These are phyloP conservation scores for Drosophila lini DNA, from an alignment of 1,140 invertebrate species.

Conservation along the genomic window DNA sequence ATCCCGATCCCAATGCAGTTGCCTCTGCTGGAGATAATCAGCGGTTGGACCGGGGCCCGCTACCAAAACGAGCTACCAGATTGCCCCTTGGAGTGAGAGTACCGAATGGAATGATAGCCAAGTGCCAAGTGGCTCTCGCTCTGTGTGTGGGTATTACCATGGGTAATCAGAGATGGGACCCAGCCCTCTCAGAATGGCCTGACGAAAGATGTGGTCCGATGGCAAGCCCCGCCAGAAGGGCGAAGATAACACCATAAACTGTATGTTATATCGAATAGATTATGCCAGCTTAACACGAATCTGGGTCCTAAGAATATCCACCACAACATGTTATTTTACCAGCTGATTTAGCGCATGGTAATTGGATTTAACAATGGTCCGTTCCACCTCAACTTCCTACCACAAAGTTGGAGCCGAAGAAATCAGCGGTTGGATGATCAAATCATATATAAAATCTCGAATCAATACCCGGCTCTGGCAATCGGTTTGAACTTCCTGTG, in stretches of 20 bases:
- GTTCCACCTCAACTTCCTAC: neutral
- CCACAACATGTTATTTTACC: neutral
- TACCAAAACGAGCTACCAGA: conserved; percentile 61
- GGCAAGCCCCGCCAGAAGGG: no score
- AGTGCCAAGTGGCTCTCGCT: conserved; percentile 47
- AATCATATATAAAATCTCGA: conserved; percentile 28
- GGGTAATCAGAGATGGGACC: conserved; percentile 58
- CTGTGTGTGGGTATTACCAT: conserved; percentile 55
- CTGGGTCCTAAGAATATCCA: neutral
- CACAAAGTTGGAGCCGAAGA: conserved; percentile 5
- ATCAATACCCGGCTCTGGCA: conserved; percentile 27
- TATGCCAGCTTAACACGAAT: neutral
- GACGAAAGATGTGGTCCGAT: conserved; percentile 4
- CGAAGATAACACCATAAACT: neutral
- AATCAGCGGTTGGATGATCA: conserved; percentile 16
- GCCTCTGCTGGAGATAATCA: conserved; percentile 63
- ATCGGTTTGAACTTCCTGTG: conserved; percentile 72
- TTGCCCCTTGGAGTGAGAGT: conserved; percentile 37
- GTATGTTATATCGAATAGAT: neutral
- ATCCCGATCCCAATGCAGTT: neutral
- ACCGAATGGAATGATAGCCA: conserved; percentile 49
- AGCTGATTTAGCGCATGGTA: neutral
- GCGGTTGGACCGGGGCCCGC: conserved; percentile 40
- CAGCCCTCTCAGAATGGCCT: conserved; percentile 16
- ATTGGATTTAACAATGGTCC: conserved; percentile 4